Percentiles rank a stretch among this genome's conserved stretches.
Evolutionary conservation across 2,888 invertebrate species (phyloP).

Genomic region (Nomada hirtipes): DNA sequence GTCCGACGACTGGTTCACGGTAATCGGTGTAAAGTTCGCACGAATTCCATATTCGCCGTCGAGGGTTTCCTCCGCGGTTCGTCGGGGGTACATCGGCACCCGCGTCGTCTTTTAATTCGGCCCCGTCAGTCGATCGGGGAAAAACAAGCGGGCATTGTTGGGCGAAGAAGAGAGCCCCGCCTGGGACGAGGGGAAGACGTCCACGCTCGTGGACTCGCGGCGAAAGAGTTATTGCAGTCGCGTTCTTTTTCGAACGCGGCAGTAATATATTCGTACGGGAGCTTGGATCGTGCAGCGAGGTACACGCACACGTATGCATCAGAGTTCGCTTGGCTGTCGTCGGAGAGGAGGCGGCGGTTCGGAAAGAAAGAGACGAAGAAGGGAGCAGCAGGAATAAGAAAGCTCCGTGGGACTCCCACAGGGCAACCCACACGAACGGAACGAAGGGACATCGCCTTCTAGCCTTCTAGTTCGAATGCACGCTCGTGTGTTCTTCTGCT

Average conservation of each 20-base stretch:
- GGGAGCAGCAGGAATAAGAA: slow-evolving; percentile 63
- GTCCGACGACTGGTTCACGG: background rate
- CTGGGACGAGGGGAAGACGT: background rate
- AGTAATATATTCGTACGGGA: slow-evolving; percentile 64
- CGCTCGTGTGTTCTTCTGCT: slow-evolving; percentile 14
- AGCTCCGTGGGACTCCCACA: slow-evolving; percentile 68
- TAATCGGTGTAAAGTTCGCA: background rate
- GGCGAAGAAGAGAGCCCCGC: background rate
- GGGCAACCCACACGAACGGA: slow-evolving; percentile 69
- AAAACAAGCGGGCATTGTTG: slow-evolving; percentile 48
- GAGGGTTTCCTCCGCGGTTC: background rate
- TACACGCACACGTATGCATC: slow-evolving; percentile 23
- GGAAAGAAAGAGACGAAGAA: slow-evolving; percentile 17
- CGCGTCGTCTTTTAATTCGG: slow-evolving; percentile 27
- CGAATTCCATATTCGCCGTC: background rate
- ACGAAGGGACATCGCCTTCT: slow-evolving; percentile 47
- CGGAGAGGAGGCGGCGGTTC: background rate
- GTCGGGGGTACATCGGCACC: background rate
- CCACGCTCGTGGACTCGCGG: slow-evolving; percentile 22
- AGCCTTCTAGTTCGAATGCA: slow-evolving; percentile 28
- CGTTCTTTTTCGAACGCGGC: slow-evolving; percentile 57
- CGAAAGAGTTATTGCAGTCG: slow-evolving; percentile 61
- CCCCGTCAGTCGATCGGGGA: slow-evolving; percentile 18
- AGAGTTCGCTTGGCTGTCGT: background rate
- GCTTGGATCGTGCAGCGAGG: slow-evolving; percentile 21